These are phyloP conservation scores for Salarias fasciatus DNA, from an alignment of 2,797 vertebrate genomes.

Conservation along the genomic window DNA sequence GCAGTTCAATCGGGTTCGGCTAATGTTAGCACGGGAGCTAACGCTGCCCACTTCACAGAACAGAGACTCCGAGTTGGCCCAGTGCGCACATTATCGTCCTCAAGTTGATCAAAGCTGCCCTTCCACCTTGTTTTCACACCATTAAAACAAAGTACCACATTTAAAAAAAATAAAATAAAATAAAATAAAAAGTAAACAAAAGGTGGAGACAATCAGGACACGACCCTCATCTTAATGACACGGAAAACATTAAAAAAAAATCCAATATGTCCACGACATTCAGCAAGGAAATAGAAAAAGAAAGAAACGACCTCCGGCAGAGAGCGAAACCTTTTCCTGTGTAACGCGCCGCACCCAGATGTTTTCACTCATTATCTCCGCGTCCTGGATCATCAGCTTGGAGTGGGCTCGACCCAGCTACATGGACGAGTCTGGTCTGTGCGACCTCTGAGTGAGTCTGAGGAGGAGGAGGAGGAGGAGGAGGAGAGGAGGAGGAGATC, in stretches of 20 bases:
- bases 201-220: too few relatives aligned
- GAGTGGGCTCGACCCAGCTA: constrained; percentile 8
- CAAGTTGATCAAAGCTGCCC: constrained; percentile 52
- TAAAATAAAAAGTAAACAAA: too few relatives aligned
- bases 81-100: constrained; percentile 59
- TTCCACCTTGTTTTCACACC: neutral
- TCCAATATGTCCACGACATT: constrained; percentile 82
- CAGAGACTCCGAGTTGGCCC: constrained; percentile 63
- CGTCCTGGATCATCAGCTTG: constrained; percentile 1
- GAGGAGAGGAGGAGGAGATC: neutral
- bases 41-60: constrained; percentile 44
- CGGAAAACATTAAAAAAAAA: constrained; percentile 57
- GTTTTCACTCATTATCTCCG: constrained; percentile 63
- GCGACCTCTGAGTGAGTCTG: constrained; percentile 44
- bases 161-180: too few relatives aligned
- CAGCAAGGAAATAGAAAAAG: constrained; percentile 79
- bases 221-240: constrained; percentile 13
- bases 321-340: constrained; percentile 49
- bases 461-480: too few relatives aligned
- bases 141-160: too few relatives aligned
- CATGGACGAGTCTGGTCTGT: constrained; percentile 23
- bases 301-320: constrained; percentile 63
- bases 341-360: constrained; percentile 70
- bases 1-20: constrained; percentile 11
- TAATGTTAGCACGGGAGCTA: constrained; percentile 59